Conservation (phyloP, 2,888 invertebrate species). For the Drosophila buzzatii region DNA sequence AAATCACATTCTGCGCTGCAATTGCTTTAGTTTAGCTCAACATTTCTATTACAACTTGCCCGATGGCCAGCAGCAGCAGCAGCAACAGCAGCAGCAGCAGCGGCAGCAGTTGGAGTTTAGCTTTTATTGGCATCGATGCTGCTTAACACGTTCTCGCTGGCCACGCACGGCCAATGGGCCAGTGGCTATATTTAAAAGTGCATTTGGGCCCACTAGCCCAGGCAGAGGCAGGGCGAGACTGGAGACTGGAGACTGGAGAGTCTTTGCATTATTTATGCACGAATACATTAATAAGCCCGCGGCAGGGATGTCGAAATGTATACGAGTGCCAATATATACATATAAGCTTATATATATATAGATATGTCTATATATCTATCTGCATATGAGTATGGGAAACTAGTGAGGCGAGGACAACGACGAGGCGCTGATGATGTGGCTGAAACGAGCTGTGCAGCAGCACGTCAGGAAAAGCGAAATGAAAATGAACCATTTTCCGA, state of each 20-base stretch:
- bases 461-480: slow-evolving; percentile 48
- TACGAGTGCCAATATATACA: slow-evolving; percentile 23
- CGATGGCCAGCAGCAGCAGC: slow-evolving; percentile 8
- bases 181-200: slow-evolving; percentile 57
- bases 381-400: slow-evolving; percentile 20
- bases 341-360: background rate
- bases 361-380: background rate
- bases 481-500: slow-evolving; percentile 60
- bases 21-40: slow-evolving; percentile 12
- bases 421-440: slow-evolving; percentile 28
- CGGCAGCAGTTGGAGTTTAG: slow-evolving; percentile 14
- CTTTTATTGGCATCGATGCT: slow-evolving; percentile 15
- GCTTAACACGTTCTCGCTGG: slow-evolving; percentile 38
- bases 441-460: slow-evolving; percentile 35
- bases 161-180: slow-evolving; percentile 43
- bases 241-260: slow-evolving; percentile 4
- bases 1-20: slow-evolving; percentile 8
- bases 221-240: background rate
- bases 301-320: slow-evolving; percentile 45
- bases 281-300: slow-evolving; percentile 63
- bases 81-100: background rate
- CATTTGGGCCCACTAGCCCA: slow-evolving; percentile 48
- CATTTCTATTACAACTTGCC: slow-evolving; percentile 38
- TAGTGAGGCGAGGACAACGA: background rate
- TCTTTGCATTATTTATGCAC: slow-evolving; percentile 60